Conservation (phyloP, 2,888 invertebrate species). For the Cantharis nigra region DNA sequence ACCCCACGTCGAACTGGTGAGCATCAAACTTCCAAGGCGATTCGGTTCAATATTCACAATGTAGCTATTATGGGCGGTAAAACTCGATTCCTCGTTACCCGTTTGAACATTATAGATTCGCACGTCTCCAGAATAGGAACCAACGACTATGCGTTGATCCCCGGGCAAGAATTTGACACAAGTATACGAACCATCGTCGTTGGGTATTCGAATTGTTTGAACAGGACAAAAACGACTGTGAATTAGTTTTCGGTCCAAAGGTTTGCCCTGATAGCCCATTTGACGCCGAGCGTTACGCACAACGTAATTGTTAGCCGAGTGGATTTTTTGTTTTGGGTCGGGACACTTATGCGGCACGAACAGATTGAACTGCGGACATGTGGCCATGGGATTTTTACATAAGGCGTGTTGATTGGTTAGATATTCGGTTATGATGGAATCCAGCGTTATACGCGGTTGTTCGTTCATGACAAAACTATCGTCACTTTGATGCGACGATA, state of each 20-base stretch:
- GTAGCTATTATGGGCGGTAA: conserved; percentile 84
- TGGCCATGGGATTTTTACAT: conserved; percentile 96
- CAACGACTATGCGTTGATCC: conserved; percentile 69
- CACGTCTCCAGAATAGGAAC: conserved; percentile 90
- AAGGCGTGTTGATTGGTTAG: conserved; percentile 96
- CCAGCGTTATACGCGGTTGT: conserved; percentile 68
- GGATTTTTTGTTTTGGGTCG: conserved; percentile 73
- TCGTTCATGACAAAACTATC: conserved; percentile 42
- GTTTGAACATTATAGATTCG: conserved; percentile 84
- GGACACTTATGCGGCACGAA: conserved; percentile 97
- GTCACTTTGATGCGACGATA: conserved; percentile 33
- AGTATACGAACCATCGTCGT: conserved; percentile 76
- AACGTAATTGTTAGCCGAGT: conserved; percentile 73
- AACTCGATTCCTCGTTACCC: conserved; percentile 78
- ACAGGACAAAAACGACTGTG: conserved; percentile 82
- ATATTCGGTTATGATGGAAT: conserved; percentile 95
- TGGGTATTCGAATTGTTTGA: conserved; percentile 70
- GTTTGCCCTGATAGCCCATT: conserved; percentile 62
- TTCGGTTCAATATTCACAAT: conserved; percentile 79
- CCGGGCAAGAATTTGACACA: conserved; percentile 58
- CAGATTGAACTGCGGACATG: conserved; percentile 95
- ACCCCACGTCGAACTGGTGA: conserved; percentile 87
- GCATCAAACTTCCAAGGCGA: conserved; percentile 74
- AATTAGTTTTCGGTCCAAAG: conserved; percentile 79
- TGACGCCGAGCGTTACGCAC: conserved; percentile 64